A percentile compares a stretch with the other conserved stretches of the same genome.
These are phyloP conservation scores for Sternotherus odoratus DNA, from an alignment of 2,797 vertebrate genomes.

Conservation along the genomic window DNA sequence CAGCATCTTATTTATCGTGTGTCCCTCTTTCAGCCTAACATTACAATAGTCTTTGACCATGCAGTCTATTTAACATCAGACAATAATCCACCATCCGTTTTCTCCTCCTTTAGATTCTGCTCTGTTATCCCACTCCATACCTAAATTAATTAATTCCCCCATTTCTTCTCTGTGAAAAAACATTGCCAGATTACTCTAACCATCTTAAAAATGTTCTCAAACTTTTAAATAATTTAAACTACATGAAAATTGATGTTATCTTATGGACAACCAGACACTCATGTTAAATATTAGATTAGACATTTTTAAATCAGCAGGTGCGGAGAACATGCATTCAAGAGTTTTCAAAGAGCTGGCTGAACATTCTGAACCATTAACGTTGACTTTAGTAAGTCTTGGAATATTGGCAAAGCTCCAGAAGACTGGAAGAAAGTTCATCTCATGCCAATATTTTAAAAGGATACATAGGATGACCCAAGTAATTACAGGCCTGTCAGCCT, in stretches of 20 bases:
- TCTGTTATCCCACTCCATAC: background rate
- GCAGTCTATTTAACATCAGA: background rate
- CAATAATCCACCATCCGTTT: background rate
- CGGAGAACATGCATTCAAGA: background rate
- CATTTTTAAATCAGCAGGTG: background rate
- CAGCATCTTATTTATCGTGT: background rate
- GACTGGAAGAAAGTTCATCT: background rate
- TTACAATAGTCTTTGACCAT: background rate
- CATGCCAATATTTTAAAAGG: background rate
- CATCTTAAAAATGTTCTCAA: fast-evolving
- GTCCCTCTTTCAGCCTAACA: background rate
- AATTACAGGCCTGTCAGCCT: background rate
- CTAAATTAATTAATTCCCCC: background rate
- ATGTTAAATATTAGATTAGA: background rate
- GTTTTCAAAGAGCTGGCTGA: background rate
- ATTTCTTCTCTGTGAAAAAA: background rate
- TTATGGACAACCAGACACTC: background rate
- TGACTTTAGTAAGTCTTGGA: background rate
- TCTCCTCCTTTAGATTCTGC: background rate
- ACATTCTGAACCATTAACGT: background rate
- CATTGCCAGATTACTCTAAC: background rate
- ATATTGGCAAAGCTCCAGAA: fast-evolving
- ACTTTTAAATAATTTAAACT: background rate
- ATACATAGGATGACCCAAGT: background rate
- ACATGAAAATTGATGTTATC: background rate